phyloP scores from a whole-genome alignment of 30 jellyfish, hydroid and myxozoan species.

The Cassiopea andromeda region DNA sequence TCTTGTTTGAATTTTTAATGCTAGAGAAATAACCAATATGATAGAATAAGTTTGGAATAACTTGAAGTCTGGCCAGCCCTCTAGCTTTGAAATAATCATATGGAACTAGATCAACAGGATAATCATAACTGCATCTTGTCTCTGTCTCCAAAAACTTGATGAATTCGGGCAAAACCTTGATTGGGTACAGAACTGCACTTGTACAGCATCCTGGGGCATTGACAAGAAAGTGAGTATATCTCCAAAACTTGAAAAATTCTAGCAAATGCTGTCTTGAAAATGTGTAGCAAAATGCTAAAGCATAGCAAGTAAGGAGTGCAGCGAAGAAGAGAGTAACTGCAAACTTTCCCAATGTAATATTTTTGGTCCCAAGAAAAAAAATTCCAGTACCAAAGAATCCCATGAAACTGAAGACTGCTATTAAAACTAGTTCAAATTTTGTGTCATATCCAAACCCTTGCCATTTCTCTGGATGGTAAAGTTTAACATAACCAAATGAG shows the following conservation, averaged over 20 bases:
- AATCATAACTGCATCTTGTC: slow-evolving; percentile 4
- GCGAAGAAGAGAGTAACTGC: not conserved
- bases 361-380: not conserved
- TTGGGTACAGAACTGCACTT: slow-evolving; percentile 37
- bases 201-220: slow-evolving; percentile 57
- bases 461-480: slow-evolving; percentile 60
- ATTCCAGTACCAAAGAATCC: not conserved
- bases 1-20: slow-evolving; percentile 6
- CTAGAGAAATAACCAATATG: slow-evolving; percentile 50
- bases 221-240: not conserved
- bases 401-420: not conserved
- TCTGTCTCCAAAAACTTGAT: slow-evolving; percentile 12
- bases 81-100: slow-evolving; percentile 9
- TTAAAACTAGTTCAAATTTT: slow-evolving; percentile 8
- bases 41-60: slow-evolving; percentile 35
- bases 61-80: slow-evolving; percentile 23
- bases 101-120: slow-evolving; percentile 30
- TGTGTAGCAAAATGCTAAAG: slow-evolving; percentile 27
- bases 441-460: slow-evolving; percentile 62
- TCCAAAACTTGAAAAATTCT: slow-evolving; percentile 7
- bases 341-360: no score
- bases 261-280: slow-evolving; percentile 55
- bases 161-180: slow-evolving; percentile 11
- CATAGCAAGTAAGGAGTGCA: not conserved
- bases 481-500: slow-evolving; percentile 32